phyloP scores from a whole-genome alignment of 2,113 vertebrate species.

The Galbula dea region DNA sequence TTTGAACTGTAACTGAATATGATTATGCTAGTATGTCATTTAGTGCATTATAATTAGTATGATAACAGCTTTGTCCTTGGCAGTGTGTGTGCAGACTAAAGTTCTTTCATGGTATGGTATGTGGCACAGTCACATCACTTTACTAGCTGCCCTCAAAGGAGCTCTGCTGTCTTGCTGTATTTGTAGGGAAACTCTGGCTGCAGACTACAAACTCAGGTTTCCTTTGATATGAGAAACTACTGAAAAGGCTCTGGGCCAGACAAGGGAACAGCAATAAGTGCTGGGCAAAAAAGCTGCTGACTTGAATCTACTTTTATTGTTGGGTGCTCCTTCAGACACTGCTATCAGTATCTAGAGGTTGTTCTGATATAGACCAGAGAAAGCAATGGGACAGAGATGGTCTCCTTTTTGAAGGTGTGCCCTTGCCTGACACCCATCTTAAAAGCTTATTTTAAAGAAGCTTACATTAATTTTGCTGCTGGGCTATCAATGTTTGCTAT shows the following conservation, averaged over 20 bases:
- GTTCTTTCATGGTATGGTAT: neutral
- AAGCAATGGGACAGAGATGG: neutral
- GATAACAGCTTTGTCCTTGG: slow-evolving; percentile 8
- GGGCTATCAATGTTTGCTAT: accelerated
- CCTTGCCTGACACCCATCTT: neutral
- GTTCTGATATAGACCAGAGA: neutral
- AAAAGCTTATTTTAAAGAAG: neutral
- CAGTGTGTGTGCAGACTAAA: neutral
- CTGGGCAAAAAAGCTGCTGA: neutral
- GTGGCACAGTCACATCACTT: neutral
- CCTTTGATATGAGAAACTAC: neutral
- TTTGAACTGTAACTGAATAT: neutral
- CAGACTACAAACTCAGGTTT: neutral
- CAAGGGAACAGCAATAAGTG: neutral
- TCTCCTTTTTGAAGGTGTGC: neutral
- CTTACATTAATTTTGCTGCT: neutral
- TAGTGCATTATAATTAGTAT: neutral
- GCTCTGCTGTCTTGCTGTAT: neutral
- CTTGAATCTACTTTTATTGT: neutral
- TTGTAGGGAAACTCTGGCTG: neutral
- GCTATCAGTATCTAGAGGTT: neutral
- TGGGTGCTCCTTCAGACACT: neutral
- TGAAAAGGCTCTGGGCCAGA: neutral
- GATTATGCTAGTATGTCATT: neutral
- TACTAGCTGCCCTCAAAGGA: neutral